Conservation (phyloP, 2,113 vertebrate genomes). For the Calypte anna region DNA sequence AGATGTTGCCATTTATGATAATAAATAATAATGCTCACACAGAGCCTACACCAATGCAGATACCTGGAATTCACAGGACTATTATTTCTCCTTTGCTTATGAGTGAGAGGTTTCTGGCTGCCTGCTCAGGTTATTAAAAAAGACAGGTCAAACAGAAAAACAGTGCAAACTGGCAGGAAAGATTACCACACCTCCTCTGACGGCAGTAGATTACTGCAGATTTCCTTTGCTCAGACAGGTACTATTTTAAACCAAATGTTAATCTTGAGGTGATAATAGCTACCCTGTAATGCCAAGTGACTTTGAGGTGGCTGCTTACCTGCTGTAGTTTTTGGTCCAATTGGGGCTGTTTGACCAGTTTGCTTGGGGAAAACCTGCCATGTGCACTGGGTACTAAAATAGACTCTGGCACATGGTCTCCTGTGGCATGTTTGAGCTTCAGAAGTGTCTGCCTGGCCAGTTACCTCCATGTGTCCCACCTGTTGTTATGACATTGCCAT, state of each 20-base stretch:
- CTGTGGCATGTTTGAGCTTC: background rate
- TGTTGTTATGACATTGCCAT: background rate
- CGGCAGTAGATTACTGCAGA: background rate
- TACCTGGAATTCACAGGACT: background rate
- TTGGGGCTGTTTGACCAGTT: background rate
- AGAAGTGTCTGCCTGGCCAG: background rate
- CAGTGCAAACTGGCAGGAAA: background rate
- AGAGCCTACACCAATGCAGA: background rate
- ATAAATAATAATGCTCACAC: background rate
- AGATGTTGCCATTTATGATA: background rate
- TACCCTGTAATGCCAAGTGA: background rate
- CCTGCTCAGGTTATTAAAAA: background rate
- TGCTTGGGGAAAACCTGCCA: background rate
- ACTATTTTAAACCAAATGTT: background rate
- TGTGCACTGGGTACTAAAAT: background rate
- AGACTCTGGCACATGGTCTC: background rate
- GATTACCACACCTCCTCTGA: accelerated
- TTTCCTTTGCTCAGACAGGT: background rate
- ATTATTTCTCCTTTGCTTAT: background rate
- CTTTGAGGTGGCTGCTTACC: background rate
- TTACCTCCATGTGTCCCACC: background rate
- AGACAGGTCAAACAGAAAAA: background rate
- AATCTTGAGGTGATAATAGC: background rate
- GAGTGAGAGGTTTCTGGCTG: background rate
- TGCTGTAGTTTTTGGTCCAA: background rate